These are phyloP conservation scores for Rhabdomys dilectus DNA, from an alignment of 2,113 vertebrate species.

Conservation along the genomic window DNA sequence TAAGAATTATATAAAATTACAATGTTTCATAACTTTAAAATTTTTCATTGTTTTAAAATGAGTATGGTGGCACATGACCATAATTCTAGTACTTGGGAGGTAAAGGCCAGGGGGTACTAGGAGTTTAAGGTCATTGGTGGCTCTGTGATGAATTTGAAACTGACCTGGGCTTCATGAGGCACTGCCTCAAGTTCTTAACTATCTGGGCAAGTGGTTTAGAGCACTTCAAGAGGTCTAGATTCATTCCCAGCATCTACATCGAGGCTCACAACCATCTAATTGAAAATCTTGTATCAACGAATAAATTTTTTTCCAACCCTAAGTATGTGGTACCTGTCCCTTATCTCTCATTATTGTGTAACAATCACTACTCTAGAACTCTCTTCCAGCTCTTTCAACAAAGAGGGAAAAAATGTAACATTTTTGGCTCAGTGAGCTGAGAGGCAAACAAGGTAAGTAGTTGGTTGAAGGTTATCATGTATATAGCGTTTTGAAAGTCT, in stretches of 20 bases:
- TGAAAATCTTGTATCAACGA: slow-evolving; percentile 68
- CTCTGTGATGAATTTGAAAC: not conserved
- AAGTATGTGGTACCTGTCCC: not conserved
- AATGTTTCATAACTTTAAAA: not conserved
- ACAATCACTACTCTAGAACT: not conserved
- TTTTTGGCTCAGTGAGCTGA: not conserved
- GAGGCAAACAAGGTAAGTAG: not conserved
- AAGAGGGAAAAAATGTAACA: not conserved
- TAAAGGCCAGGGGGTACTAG: not conserved
- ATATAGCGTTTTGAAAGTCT: not conserved
- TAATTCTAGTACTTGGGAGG: not conserved
- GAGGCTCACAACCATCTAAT: not conserved
- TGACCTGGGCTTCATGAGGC: not conserved
- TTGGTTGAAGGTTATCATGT: not conserved
- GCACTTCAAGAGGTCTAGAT: not conserved
- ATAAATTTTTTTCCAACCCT: not conserved
- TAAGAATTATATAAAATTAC: not conserved
- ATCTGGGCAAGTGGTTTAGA: not conserved
- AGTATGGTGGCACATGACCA: not conserved
- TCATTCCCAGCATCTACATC: not conserved
- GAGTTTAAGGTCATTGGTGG: not conserved
- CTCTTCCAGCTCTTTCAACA: not conserved
- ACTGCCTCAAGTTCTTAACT: not conserved
- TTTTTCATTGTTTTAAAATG: not conserved
- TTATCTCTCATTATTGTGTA: not conserved